Base-by-base conservation (phyloP, 2,797 vertebrate genomes). In the Vespertilio murinus region DNA sequence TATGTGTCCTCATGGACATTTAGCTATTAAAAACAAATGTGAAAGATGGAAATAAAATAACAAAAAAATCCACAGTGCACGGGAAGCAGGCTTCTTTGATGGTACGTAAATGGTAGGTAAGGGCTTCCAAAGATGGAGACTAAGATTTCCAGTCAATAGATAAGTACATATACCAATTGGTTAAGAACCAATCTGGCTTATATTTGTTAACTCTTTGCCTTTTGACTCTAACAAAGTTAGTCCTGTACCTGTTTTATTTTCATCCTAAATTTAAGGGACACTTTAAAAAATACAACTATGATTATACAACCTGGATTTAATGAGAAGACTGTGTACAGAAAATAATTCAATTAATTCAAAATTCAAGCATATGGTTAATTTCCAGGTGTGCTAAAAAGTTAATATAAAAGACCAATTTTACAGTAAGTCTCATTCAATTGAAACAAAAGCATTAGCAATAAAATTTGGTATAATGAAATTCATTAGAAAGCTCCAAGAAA, bases 1-100 rank as follows among this genome's bases (percentile, higher is more conserved):
- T 96, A 85, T 82, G 40, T 94, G 0, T 78, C 97, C 95, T 96
- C 95, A 94, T 97, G 94, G 96, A 97, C 94, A 89, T 18, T 71
- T 4, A 79, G 33, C 33, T 81, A 42, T 74, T 65, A n/a, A 85
- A 86, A 69, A 33, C 35, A 30, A 59, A 35, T 20, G n/a, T 13
- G 20, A 6, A 80, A 35, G 11, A 79, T 56, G 23, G 23, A 56
- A 56, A 56, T 56, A 56, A 56, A 56, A 25, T 56, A 56, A 56
- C 54, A 56, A 56, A 25, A 56, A 42, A 42, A 42, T 3, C 1
- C 35, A 33, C n/a, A 65, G n/a, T 20, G 28, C 16, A 23, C 8
- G 80, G 35, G 11, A 85, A 71, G 79, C 33, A 81, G 30, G 4
- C 20, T 67, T 82, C 25, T 74, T 81, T 70, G 56, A 56, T 61